phyloP scores from a whole-genome alignment of 1,140 invertebrate species.

The Brachionus paranguensis region DNA sequence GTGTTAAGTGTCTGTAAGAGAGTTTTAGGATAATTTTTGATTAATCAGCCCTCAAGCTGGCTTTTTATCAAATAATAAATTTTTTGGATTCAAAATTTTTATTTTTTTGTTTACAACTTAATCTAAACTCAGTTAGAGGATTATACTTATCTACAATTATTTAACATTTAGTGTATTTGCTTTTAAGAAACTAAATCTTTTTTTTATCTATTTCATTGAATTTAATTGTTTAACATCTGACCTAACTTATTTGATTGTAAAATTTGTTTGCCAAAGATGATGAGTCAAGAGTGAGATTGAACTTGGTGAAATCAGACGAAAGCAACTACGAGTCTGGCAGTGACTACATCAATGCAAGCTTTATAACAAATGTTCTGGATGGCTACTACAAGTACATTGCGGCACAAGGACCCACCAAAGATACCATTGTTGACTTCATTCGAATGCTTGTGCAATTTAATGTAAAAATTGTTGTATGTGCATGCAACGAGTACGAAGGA shows the following conservation, averaged over 20 bases:
- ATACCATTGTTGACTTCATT: slow-evolving; percentile 16
- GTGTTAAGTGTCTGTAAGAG: not conserved
- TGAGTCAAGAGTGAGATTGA: slow-evolving; percentile 8
- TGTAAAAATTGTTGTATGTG: slow-evolving; percentile 26
- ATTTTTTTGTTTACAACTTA: not conserved
- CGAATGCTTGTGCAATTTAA: slow-evolving; percentile 26
- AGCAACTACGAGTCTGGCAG: slow-evolving; percentile 62
- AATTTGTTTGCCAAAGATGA: not conserved
- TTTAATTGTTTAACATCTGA: not conserved
- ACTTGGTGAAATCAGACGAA: not conserved
- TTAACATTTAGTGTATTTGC: not conserved
- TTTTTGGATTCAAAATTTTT: not conserved
- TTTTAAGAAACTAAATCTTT: not conserved
- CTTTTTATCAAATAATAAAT: not conserved
- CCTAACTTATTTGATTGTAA: not conserved
- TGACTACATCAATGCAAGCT: slow-evolving; percentile 32
- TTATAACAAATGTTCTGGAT: slow-evolving; percentile 7
- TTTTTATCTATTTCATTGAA: not conserved
- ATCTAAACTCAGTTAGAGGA: not conserved
- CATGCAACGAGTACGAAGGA: slow-evolving; percentile 28
- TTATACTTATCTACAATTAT: not conserved
- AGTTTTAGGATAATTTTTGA: not conserved
- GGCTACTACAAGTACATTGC: slow-evolving; percentile 31
- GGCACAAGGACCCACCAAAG: slow-evolving; percentile 31
- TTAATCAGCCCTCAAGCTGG: not conserved